Base-by-base conservation (phyloP, 2,797 vertebrate species). In the Limnodromus scolopaceus region DNA sequence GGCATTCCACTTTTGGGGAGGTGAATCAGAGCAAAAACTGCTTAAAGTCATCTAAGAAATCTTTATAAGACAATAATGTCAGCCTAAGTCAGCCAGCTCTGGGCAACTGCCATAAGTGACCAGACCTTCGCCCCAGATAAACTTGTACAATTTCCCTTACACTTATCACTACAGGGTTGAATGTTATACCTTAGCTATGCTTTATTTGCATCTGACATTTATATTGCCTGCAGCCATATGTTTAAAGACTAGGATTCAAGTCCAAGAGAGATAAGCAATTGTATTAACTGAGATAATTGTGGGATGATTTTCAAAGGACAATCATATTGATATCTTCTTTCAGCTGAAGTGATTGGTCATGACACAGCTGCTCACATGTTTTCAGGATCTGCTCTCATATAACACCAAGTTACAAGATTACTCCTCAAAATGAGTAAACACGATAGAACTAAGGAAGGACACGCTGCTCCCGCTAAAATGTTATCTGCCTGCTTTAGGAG, bases 141-240 rank as follows among this genome's bases (percentile, higher is more conserved):
- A 84, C 16, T 36, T 66, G 22, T 5, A 61, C 15, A 15, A 45
- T 46, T 55, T 71, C 41, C 32, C 53, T 76, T 34, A 45, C 39
- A 39, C 2, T 2, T 22, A 24, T 9, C 36, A 43, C 18, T 46
- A 9, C 69, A 36, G 3, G 11, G 12, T 23, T 1, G 0, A 55
- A 32, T 25, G 22, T 41, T 57, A 46, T 8, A 41, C 16, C 43
- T 68, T 51, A 51, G n/a, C 19, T 85, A 45, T 77, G 25, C n/a
- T 81, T 60, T 71, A 25, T 61, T 72, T 77, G 12, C 13, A 36
- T 19, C n/a, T n/a, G 30, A 78, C 20, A 30, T n/a, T 22, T 27
- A 41, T 39, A 57, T 54, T 70, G 36, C 41, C n/a, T 76, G 46
- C 28, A 82, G 53, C 20, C 13, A 1, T 38, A 10, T 34, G 11